Evolutionary conservation across 2,797 vertebrate genomes (phyloP).

Genomic region (Enteromius paludinosus): DNA sequence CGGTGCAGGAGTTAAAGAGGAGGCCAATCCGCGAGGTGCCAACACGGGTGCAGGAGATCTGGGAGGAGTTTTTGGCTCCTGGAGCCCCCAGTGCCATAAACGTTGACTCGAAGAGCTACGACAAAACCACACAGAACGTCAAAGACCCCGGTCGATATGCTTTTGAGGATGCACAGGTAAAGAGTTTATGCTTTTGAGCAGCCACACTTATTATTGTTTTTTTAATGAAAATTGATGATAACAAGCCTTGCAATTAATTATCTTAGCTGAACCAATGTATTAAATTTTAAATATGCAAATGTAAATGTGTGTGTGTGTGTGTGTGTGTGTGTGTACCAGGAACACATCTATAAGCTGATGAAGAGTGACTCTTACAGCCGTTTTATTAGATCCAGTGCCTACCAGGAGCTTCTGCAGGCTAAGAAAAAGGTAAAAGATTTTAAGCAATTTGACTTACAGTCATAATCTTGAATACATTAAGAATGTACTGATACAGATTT

Average conservation of each 20-base stretch:
- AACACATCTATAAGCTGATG: slow-evolving; percentile 99
- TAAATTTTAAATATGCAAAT: slow-evolving; percentile 12
- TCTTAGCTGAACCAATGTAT: too few species aligned
- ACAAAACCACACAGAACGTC: slow-evolving; percentile 95
- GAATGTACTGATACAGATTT: background rate
- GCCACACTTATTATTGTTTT: background rate
- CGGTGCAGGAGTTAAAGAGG: slow-evolving; percentile 95
- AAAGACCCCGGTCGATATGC: slow-evolving; percentile 95
- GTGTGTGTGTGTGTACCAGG: slow-evolving; percentile 74
- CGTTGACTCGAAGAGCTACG: slow-evolving; percentile 96
- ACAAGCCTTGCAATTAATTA: background rate
- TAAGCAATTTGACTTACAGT: background rate
- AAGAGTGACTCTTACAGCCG: slow-evolving; percentile 98
- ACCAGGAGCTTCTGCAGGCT: slow-evolving; percentile 98
- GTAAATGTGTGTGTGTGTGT: slow-evolving; percentile 43
- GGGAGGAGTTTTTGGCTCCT: slow-evolving; percentile 94
- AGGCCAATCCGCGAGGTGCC: slow-evolving; percentile 93
- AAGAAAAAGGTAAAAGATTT: slow-evolving; percentile 90
- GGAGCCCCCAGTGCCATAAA: slow-evolving; percentile 97
- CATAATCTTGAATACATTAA: background rate
- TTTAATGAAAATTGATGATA: background rate
- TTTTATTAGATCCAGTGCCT: slow-evolving; percentile 99
- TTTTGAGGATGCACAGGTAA: slow-evolving; percentile 95
- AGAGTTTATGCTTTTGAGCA: background rate
- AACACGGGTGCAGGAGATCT: slow-evolving; percentile 92